Base-by-base conservation (phyloP, 2,113 vertebrate genomes). In the Nothocercus nigrocapillus region DNA sequence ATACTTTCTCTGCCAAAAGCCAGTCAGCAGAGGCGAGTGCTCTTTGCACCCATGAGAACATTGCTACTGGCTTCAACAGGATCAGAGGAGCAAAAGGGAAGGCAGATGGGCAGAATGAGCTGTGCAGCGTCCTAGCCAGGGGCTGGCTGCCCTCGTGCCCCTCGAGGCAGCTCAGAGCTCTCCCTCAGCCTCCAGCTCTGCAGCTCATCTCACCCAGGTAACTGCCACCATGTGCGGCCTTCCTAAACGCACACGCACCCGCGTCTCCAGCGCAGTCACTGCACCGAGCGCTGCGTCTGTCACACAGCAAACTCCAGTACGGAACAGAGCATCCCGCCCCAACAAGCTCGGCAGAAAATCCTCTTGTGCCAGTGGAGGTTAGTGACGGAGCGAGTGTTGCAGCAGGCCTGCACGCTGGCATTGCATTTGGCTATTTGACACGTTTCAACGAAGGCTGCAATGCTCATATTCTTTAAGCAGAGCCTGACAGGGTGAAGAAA, bases 131-230 rank as follows among this genome's bases (percentile, higher is more conserved):
- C 56, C 44, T 61, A 84, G 25, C n/a, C 79, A 82, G 38, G 32
- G 17, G 30, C 75, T 85, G 63, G 76, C 63, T 85, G 45, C 85
- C 82, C 84, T 93, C 91, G 67, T 12, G 44, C 38, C 85, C 88
- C 72, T 59, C 45, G 38, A 94, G 80, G 75, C 17, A 80, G 80
- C 70, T 32, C 64, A 68, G 94, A 92, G 75, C 87, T 95, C 75
- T 91, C 69, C n/a, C 86, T 91, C 90, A 58, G 58, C 62, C 69
- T 84, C 58, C 88, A 96, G 74, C 90, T 83, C 85, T 88, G 68
- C 72, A 78, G 64, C 67, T 85, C 5, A 5, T 94, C 87, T 90
- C 58, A 59, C 90, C 89, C 83, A 77, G 70, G 61, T 70, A 93
- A 88, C 78, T 76, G 64, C 85, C 89, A 93, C 86, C 88, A 76